A percentile compares a stretch with the other conserved stretches of the same genome.
Evolutionary conservation across 2,113 vertebrate species (phyloP).

Genomic region (Alosa alosa): DNA sequence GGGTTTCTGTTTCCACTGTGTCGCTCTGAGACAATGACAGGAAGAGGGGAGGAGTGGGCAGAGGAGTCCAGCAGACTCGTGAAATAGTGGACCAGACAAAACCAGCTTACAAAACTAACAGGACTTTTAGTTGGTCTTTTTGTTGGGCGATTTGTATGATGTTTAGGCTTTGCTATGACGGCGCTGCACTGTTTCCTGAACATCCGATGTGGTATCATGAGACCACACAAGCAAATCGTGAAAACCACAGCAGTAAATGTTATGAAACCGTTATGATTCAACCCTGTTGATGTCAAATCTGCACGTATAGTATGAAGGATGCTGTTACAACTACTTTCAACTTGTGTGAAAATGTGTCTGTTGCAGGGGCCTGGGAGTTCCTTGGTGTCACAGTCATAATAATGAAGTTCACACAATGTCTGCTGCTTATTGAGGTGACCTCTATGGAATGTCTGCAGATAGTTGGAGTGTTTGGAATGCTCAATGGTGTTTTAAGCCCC

Average conservation of each 20-base stretch:
- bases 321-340: neutral
- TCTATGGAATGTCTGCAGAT: neutral
- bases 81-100: neutral
- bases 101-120: neutral
- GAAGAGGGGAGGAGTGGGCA: neutral
- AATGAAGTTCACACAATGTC: neutral
- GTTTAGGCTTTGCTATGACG: neutral
- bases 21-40: neutral
- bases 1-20: conserved; percentile 42
- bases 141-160: neutral
- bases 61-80: neutral
- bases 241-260: conserved; percentile 10
- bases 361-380: neutral
- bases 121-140: neutral
- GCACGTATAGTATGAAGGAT: neutral
- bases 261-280: neutral
- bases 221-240: neutral
- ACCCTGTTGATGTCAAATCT: neutral
- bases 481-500: too few species aligned
- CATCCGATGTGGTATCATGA: neutral
- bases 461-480: neutral
- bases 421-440: neutral
- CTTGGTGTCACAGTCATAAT: neutral
- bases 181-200: neutral
- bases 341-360: neutral